These are phyloP conservation scores for Drosophila virilis DNA, from an alignment of 1,140 invertebrate species.

Conservation along the genomic window DNA sequence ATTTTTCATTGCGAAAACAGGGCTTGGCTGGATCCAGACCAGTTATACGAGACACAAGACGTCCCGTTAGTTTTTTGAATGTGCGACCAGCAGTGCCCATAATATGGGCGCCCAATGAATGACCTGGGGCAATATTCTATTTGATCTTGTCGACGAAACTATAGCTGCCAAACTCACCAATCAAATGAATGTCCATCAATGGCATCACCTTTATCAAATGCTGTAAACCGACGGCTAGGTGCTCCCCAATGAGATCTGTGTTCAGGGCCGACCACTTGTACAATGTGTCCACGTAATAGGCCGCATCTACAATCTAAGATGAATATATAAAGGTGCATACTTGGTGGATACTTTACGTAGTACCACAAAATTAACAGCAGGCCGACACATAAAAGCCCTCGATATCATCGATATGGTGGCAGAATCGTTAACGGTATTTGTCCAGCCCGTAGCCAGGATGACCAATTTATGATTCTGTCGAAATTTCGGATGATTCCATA, in stretches of 20 bases:
- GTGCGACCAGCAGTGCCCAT: constrained; percentile 85
- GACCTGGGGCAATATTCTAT: constrained; percentile 39
- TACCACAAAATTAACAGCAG: constrained; percentile 76
- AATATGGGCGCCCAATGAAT: constrained; percentile 85
- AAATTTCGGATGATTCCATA: constrained; percentile 66
- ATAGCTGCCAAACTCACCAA: constrained; percentile 50
- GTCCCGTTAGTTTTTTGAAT: constrained; percentile 75
- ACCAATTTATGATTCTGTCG: constrained; percentile 61
- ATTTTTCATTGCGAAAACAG: constrained; percentile 85
- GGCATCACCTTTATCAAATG: constrained; percentile 64
- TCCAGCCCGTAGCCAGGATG: constrained; percentile 73
- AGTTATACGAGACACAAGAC: constrained; percentile 85
- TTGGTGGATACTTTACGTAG: not conserved
- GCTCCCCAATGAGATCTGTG: constrained; percentile 72
- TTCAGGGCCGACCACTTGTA: constrained; percentile 83
- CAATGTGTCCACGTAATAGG: constrained; percentile 75
- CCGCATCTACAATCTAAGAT: constrained; percentile 70
- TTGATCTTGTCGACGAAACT: not conserved
- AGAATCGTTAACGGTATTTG: constrained; percentile 67
- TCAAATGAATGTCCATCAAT: constrained; percentile 73
- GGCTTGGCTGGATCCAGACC: constrained; percentile 91
- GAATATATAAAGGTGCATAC: not conserved
- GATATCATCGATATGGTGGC: constrained; percentile 65
- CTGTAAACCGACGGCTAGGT: constrained; percentile 61
- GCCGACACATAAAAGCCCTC: constrained; percentile 69